These are phyloP conservation scores for Balaeniceps rex DNA, from an alignment of 2,113 vertebrate genomes.

Conservation along the genomic window DNA sequence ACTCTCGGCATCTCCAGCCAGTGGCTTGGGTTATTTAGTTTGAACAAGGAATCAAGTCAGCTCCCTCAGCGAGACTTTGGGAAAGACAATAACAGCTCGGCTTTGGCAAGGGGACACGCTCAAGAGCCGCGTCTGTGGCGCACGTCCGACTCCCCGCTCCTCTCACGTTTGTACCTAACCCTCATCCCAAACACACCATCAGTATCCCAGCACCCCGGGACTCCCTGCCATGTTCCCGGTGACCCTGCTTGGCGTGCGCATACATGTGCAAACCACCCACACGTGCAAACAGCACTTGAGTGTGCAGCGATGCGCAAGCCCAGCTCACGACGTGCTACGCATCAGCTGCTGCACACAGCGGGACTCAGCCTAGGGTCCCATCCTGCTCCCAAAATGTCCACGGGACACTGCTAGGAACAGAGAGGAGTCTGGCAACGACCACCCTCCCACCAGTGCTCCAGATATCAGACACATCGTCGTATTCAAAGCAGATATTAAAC, in stretches of 20 bases:
- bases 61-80: not conserved
- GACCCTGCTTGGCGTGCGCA: fast-evolving
- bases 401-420: not conserved
- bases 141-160: fast-evolving
- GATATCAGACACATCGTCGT: fast-evolving
- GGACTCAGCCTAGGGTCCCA: not conserved
- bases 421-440: not conserved
- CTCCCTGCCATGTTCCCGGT: not conserved
- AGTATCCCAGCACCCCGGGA: not conserved
- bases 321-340: not conserved
- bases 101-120: not conserved
- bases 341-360: not conserved
- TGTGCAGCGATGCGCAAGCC: not conserved
- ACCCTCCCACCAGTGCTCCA: fast-evolving
- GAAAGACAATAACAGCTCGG: not conserved
- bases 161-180: not conserved
- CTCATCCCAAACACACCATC: not conserved
- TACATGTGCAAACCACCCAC: not conserved
- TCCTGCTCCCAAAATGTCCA: not conserved
- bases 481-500: not conserved
- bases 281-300: not conserved
- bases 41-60: not conserved
- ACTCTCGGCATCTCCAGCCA: not conserved
- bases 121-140: fast-evolving
- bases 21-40: not conserved